Conservation (phyloP, 2,888 invertebrate species). For the Machimus rusticus region DNA sequence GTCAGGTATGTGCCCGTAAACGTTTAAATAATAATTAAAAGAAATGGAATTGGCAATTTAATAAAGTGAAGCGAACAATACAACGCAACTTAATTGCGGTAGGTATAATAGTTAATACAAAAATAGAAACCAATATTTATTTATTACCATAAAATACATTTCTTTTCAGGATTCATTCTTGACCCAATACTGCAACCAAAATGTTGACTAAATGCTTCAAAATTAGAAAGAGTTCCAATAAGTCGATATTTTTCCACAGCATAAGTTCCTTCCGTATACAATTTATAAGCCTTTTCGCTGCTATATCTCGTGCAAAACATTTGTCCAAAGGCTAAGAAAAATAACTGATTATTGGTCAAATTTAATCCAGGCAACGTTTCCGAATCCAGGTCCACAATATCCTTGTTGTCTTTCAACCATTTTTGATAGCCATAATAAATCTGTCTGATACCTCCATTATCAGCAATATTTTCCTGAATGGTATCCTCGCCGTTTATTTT, state of each 20-base stretch:
- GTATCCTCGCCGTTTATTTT: conserved; percentile 3
- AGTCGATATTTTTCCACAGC: conserved; percentile 13
- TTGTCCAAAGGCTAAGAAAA: conserved; percentile 34
- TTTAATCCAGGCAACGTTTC: conserved; percentile 9
- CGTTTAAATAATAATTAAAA: too few species aligned
- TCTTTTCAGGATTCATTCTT: conserved; percentile 25
- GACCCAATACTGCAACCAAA: conserved; percentile 26
- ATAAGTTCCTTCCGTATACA: background rate
- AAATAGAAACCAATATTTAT: too few species aligned
- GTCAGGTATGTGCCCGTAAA: too few species aligned
- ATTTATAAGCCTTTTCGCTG: background rate
- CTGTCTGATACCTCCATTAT: conserved; percentile 14
- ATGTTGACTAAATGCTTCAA: background rate
- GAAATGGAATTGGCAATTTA: too few species aligned
- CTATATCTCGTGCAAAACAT: background rate
- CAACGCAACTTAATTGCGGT: too few species aligned
- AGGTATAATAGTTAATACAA: too few species aligned
- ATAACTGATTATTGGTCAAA: conserved; percentile 1
- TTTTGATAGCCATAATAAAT: conserved; percentile 18
- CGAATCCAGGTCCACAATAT: background rate
- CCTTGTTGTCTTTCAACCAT: conserved; percentile 2
- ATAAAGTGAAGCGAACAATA: too few species aligned
- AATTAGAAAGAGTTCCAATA: conserved; percentile 10
- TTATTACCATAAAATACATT: conserved; percentile 24
- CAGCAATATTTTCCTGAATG: conserved; percentile 34